Evolutionary conservation across 2,888 invertebrate genomes (phyloP), one percentile per base, ranked within the genome.

Genomic region (Carpatolechia fugitivella): DNA sequence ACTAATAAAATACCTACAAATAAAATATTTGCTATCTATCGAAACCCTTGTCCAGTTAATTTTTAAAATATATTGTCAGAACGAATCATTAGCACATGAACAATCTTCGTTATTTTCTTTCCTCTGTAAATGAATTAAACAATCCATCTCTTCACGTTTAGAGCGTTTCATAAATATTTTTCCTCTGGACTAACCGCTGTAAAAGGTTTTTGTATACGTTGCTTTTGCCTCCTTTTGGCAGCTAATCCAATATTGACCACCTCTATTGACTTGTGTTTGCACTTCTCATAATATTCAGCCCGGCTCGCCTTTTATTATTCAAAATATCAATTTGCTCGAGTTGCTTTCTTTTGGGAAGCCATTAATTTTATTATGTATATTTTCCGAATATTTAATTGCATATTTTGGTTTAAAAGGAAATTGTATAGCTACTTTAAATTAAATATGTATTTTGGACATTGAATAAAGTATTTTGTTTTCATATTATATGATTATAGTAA

Each of bases 151-250:
- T 76, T 64, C 66, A 66, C 61, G 64, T 57, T 60, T 59, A 63
- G 60, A 76, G 65, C 82, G 65, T 80, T 87, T 83, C 76, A 86
- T 86, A 87, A 88, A 88, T 84, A 89, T 89, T 89, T 90, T 89
- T 87, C 77, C 76, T 66, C 74, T 70, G 74, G 69, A 83, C 78
- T 85, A 85, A 85, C 88, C 83, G 82, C 85, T 81, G 85, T 89
- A 86, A 89, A 90, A 90, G 89, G 89, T 90, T 90, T 89, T 88
- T 90, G 90, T 90, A 90, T 88, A 90, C 90, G 90, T 86, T 85
- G 90, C 89, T 88, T 90, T 89, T 88, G 88, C 81, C 85, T 90
- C 90, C 89, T 90, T 90, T 90, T 87, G 88, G 76, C 80, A 71
- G 88, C 78, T 90, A 89, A 90, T 89, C 89, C 84, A 90, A 90